Conservation (phyloP, 92 coral and sea anemone species). For the Phenganax subtilis region DNA sequence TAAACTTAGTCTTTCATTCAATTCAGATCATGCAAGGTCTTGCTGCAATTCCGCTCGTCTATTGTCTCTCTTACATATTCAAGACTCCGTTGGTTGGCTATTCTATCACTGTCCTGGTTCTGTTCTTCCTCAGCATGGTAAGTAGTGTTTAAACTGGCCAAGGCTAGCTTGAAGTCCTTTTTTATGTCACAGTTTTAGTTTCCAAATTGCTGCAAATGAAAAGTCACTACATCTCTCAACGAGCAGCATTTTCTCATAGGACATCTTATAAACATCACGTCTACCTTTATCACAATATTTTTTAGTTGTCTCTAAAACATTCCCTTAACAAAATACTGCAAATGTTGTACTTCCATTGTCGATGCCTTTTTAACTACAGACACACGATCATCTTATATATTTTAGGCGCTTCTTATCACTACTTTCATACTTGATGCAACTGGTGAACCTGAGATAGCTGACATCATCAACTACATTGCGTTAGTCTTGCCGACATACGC, state of each 20-base stretch:
- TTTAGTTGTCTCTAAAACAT: no score
- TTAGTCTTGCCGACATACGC: conserved; percentile 83
- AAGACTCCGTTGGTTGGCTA: conserved; percentile 81
- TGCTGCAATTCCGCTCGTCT: conserved; percentile 77
- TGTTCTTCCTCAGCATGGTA: conserved; percentile 84
- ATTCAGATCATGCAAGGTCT: conserved; percentile 84
- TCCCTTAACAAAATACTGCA: no score
- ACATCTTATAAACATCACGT: no score
- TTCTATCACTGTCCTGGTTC: conserved; percentile 72
- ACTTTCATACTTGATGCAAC: conserved; percentile 67
- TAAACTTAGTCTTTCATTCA: background rate
- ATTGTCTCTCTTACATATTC: conserved; percentile 73
- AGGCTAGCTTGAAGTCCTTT: no score
- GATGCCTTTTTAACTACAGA: background rate
- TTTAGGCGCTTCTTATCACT: conserved; percentile 71
- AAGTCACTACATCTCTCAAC: no score
- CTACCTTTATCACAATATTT: no score
- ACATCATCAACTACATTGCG: conserved; percentile 76
- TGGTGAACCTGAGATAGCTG: conserved; percentile 54
- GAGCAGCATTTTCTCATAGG: no score
- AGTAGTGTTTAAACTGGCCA: conserved; percentile 17
- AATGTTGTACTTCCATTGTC: no score
- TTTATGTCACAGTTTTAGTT: no score
- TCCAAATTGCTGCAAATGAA: no score
- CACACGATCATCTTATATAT: background rate